Percentiles rank a stretch among this genome's conserved stretches.
phyloP scores from a whole-genome alignment of 2,888 invertebrate genomes.

The Leucophora obtusa region DNA sequence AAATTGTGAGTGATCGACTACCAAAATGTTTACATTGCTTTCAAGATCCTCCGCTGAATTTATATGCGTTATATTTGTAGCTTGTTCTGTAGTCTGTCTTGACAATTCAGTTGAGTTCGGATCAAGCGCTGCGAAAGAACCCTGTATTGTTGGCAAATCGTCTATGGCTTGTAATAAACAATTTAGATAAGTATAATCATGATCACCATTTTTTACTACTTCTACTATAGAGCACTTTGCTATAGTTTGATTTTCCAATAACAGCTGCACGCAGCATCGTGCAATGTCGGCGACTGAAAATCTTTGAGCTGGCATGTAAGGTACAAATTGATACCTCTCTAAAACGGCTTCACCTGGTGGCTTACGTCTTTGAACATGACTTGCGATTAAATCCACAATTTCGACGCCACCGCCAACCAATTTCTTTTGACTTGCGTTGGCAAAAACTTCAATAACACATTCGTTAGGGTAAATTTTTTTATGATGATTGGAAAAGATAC shows the following conservation, averaged over 20 bases:
- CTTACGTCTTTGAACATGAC: constrained; percentile 83
- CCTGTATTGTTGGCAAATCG: constrained; percentile 83
- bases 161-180: constrained; percentile 81
- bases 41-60: constrained; percentile 10
- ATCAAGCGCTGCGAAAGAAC: constrained; percentile 80
- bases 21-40: constrained; percentile 15
- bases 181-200: constrained; percentile 79
- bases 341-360: constrained; percentile 85
- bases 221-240: constrained; percentile 80
- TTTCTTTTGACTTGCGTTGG: constrained; percentile 57
- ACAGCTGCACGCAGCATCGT: constrained; percentile 83
- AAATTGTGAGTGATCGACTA: constrained; percentile 16
- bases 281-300: constrained; percentile 78
- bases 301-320: constrained; percentile 79
- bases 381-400: constrained; percentile 86
- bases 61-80: constrained; percentile 7
- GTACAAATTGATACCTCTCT: constrained; percentile 85
- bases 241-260: constrained; percentile 82
- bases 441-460: constrained; percentile 67
- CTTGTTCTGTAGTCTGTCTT: background rate
- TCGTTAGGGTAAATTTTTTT: constrained; percentile 75
- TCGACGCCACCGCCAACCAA: constrained; percentile 85
- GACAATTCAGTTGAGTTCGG: constrained; percentile 1
- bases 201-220: constrained; percentile 80
- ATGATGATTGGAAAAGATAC: constrained; percentile 83